A percentile compares a stretch with the other conserved stretches of the same genome.
phyloP scores from a whole-genome alignment of 1,140 invertebrate genomes.

The Formica selysi region DNA sequence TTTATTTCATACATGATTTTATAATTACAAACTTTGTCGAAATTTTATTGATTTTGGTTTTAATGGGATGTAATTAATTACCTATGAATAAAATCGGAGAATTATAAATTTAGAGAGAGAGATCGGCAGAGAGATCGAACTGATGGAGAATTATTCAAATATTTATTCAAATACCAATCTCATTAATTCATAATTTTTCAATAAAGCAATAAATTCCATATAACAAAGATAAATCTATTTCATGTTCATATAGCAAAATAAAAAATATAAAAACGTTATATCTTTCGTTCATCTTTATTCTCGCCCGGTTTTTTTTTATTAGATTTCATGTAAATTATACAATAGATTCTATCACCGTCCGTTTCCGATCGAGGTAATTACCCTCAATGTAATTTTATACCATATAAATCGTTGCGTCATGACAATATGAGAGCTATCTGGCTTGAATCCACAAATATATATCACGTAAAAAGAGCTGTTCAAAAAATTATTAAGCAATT shows the following conservation, averaged over 20 bases:
- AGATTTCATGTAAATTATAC: conserved; percentile 1
- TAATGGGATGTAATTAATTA: background rate
- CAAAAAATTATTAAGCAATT: background rate
- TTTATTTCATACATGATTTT: background rate
- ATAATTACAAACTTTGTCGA: background rate
- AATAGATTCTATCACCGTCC: conserved; percentile 4
- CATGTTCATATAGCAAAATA: background rate
- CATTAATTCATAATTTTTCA: conserved; percentile 8
- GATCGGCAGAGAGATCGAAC: background rate
- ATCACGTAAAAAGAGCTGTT: background rate
- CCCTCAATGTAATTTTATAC: background rate
- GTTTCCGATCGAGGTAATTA: too few species aligned
- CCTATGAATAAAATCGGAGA: background rate
- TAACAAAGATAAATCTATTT: too few species aligned
- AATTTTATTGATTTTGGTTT: background rate
- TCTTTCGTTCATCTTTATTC: background rate
- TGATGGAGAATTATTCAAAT: background rate
- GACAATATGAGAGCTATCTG: background rate
- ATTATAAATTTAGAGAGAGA: background rate
- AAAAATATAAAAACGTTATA: background rate
- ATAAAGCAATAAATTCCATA: background rate
- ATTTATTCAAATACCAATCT: conserved; percentile 13
- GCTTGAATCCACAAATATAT: background rate
- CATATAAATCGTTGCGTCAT: conserved; percentile 13
- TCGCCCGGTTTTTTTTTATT: background rate